A percentile compares a stretch with the other conserved stretches of the same genome.
These are phyloP conservation scores for Orthosia gracilis DNA, from an alignment of 2,888 invertebrate genomes.

Conservation along the genomic window DNA sequence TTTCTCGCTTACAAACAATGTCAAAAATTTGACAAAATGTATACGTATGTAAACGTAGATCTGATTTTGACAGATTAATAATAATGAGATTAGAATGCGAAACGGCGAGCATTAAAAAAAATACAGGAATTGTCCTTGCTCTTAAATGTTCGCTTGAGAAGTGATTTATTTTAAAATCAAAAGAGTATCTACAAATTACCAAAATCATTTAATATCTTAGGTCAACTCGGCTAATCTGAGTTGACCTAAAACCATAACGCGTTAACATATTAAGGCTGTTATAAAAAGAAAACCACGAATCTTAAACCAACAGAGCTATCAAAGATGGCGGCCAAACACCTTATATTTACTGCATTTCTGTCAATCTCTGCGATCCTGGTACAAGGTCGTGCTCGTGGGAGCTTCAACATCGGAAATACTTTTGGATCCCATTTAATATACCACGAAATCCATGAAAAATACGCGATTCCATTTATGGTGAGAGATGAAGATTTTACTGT, in stretches of 20 bases:
- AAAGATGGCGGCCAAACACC: slow-evolving; percentile 51
- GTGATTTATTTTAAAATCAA: not conserved
- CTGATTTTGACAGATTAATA: too few species aligned
- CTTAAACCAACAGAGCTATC: slow-evolving; percentile 2
- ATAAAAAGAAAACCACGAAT: slow-evolving; percentile 15
- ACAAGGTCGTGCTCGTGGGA: slow-evolving; percentile 29
- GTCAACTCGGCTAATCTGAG: too few species aligned
- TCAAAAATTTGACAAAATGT: too few species aligned
- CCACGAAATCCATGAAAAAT: slow-evolving; percentile 64
- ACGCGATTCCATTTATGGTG: slow-evolving; percentile 52
- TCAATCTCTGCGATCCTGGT: slow-evolving; percentile 19
- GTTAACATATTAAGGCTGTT: slow-evolving; percentile 26
- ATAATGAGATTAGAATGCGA: too few species aligned
- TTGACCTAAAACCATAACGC: slow-evolving; percentile 34
- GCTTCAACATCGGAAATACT: slow-evolving; percentile 37
- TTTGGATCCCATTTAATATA: slow-evolving; percentile 63
- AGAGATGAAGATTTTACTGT: slow-evolving; percentile 63
- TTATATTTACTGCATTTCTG: slow-evolving; percentile 36
- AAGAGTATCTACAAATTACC: slow-evolving; percentile 19
- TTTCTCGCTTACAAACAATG: too few species aligned
- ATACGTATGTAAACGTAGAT: too few species aligned
- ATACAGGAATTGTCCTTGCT: too few species aligned
- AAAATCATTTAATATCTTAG: slow-evolving; percentile 11
- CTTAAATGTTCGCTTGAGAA: not conserved
- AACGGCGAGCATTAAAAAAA: too few species aligned